Evolutionary conservation across 2,113 vertebrate species (phyloP), one percentile per base, ranked within the genome.

Genomic region (Centrocercus urophasianus): DNA sequence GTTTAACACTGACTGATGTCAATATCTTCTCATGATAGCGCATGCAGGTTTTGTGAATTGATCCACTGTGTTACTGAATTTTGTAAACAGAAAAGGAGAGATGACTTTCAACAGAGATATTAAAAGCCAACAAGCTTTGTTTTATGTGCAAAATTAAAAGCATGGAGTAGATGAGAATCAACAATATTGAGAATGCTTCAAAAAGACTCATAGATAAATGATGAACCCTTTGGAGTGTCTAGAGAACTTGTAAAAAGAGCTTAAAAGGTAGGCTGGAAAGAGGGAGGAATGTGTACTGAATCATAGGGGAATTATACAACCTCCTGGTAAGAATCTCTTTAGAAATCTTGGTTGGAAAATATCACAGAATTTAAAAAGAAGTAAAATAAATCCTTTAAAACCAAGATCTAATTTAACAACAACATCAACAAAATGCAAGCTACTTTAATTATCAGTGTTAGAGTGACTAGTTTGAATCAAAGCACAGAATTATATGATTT

Each of bases 281-380:
- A 77, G 28, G n/a, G 15, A 83, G 38, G 32, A 72, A 76, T 60
- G 47, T 12, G 89, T 88, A 30, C 43, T 60, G 54, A 94, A 48
- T 89, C 86, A 79, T 42, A 77, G 45, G 72, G 75, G 84, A 90
- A 92, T 95, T 96, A 82, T 81, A 88, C 47, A 94, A 50, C 81
- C 59, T 93, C 34, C 63, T 88, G 71, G 70, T 67, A 96, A 85
- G 65, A 95, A 67, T 86, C 22, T 85, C 34, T 86, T 90, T 70
- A 79, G 64, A 79, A 57, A 82, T 4, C 61, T 95, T 76, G 17
- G 27, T 54, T 89, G 22, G 42, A 86, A 94, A 87, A 92, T 60
- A 93, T 40, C n/a, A 89, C 74, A 86, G 59, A 83, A 70, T 80
- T 81, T 21, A 96, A 90, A 61, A 2, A 42, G 24, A 74, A 87